Base-by-base conservation (phyloP, 2,113 vertebrate species). In the Cephalopholis sonnerati region DNA sequence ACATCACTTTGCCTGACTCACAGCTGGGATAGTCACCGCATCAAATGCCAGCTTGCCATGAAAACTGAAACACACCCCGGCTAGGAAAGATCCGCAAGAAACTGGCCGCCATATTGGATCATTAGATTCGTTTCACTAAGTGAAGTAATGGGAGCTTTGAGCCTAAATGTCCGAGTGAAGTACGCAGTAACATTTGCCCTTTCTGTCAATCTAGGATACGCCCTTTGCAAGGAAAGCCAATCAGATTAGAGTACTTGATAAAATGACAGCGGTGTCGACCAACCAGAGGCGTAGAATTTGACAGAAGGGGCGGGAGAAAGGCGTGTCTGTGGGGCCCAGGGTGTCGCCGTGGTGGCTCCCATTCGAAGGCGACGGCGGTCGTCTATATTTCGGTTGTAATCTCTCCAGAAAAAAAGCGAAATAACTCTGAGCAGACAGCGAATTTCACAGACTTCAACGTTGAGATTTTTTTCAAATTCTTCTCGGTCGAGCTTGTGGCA, bases 351-450 rank as follows among this genome's bases (percentile, higher is more conserved):
- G 84, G 92, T 85, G 93, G 94, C 91, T 95, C 92, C 90, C 87
- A 94, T 96, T 95, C 93, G 94, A 95, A 96, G 96, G 95, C 96
- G 96, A 94, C 95, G 94, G 95, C 91, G 94, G 95, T 95, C 93
- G 95, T 95, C 95, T 92, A 11, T 90, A 77, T 92, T 92, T 95
- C 86, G 83, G 89, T 70, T 67, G 61, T 89, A 87, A 92, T 90
- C 88, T 89, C 70, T 66, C n/a, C 27, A 24, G 77, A 59, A 81
- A 63, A 77, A 62, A 82, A 61, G 32, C 53, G 54, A 81, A 77
- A 83, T 74, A 79, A 73, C 59, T 65, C 58, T 57, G 2, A 68
- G 15, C 55, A 41, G 81, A 77, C 84, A n/a, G 84, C 8, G 77
- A 77, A 63, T 82, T 84, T 51, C 39, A 75, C 54, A 51, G 74